Evolutionary conservation across 2,888 invertebrate species (phyloP).

Genomic region (Chymomyza fuscimana): DNA sequence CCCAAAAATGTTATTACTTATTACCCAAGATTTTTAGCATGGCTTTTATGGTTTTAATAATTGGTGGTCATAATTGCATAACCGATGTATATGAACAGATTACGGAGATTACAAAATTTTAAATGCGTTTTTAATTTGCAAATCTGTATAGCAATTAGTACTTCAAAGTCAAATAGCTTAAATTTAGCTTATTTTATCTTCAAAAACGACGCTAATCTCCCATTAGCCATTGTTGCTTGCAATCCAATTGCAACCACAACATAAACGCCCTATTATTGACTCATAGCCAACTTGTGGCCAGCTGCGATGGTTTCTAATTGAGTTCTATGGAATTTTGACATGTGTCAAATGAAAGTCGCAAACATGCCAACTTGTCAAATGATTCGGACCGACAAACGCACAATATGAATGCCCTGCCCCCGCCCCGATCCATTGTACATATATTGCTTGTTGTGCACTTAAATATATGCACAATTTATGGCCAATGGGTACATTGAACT

Average conservation of each 20-base stretch:
- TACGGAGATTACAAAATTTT: no score
- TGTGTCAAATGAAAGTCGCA: slow-evolving; percentile 64
- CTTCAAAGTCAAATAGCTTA: no score
- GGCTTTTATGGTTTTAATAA: no score
- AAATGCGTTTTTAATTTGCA: no score
- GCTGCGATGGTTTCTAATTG: slow-evolving; percentile 50
- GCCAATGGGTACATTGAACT: slow-evolving; percentile 15
- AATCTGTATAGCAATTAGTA: no score
- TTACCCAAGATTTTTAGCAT: no score
- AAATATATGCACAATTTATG: slow-evolving; percentile 55
- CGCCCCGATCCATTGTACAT: neutral
- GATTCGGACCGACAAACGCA: slow-evolving; percentile 6
- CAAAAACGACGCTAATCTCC: no score
- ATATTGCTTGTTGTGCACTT: slow-evolving; percentile 12
- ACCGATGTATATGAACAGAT: no score
- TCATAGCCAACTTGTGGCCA: neutral
- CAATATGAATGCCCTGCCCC: neutral
- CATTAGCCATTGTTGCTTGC: neutral
- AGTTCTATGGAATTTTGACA: slow-evolving; percentile 66
- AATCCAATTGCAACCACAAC: neutral
- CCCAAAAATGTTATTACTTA: no score
- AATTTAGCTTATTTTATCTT: no score
- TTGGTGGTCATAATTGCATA: no score
- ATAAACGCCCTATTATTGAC: neutral
- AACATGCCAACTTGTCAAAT: slow-evolving; percentile 52